These are phyloP conservation scores for Trichechus manatus DNA, from an alignment of 2,113 vertebrate genomes.

Conservation along the genomic window DNA sequence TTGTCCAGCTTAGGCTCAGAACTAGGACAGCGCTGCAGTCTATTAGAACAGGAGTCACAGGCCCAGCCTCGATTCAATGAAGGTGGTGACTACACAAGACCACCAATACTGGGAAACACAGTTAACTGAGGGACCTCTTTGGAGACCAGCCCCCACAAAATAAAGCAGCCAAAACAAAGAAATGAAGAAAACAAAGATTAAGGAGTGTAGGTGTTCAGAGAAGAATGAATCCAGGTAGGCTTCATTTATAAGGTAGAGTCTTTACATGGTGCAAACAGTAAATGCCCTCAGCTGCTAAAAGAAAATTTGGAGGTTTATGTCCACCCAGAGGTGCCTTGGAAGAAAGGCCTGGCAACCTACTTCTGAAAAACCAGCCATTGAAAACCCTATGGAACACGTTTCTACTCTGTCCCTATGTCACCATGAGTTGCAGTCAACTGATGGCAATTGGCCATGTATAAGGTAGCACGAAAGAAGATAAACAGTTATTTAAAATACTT, in stretches of 20 bases:
- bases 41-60: background rate
- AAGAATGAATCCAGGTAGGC: background rate
- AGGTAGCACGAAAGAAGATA: background rate
- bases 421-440: background rate
- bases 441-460: background rate
- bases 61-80: fast-evolving
- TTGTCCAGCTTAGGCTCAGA: background rate
- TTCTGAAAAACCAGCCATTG: background rate
- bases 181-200: slow-evolving; percentile 8
- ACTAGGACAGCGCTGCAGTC: fast-evolving
- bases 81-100: fast-evolving
- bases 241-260: background rate
- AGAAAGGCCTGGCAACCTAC: background rate
- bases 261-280: background rate
- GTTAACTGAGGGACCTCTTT: fast-evolving
- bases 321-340: background rate
- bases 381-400: background rate
- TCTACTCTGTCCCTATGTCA: background rate
- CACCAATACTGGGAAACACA: background rate
- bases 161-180: background rate
- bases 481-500: background rate
- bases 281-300: background rate
- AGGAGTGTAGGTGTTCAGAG: background rate
- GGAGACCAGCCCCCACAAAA: fast-evolving
- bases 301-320: background rate